Percentiles rank a stretch among this genome's conserved stretches.
phyloP scores from a whole-genome alignment of 2,797 vertebrate species.

The Neosalanx taihuensis region DNA sequence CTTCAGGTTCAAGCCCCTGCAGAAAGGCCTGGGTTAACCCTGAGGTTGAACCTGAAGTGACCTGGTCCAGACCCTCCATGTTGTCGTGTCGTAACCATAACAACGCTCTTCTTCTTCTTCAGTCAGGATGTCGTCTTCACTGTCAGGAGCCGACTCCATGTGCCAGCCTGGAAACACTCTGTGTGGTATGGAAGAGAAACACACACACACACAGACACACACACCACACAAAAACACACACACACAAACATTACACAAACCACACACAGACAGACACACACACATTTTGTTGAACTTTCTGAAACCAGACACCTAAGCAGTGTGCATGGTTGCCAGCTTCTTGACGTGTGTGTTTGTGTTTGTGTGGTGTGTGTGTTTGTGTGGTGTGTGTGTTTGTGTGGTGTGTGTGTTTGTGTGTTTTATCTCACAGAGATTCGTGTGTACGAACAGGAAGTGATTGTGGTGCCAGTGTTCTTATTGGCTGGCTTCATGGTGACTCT shows the following conservation, averaged over 20 bases:
- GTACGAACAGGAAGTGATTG: slow-evolving; percentile 85
- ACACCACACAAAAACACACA: neutral
- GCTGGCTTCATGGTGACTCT: slow-evolving; percentile 77
- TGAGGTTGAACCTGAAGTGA: no score
- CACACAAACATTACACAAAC: neutral
- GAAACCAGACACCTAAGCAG: neutral
- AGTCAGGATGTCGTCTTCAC: slow-evolving; percentile 69
- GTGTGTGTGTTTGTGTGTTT: no score
- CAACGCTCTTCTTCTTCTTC: slow-evolving; percentile 9
- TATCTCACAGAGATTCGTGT: slow-evolving; percentile 64
- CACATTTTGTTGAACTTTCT: neutral
- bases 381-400: no score
- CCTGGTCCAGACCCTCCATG: no score
- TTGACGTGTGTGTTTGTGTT: neutral
- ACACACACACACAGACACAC: neutral
- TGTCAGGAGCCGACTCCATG: slow-evolving; percentile 34
- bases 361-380: neutral
- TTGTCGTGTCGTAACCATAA: neutral
- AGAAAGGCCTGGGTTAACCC: no score
- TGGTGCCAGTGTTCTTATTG: slow-evolving; percentile 84
- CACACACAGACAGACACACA: neutral
- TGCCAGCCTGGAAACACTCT: slow-evolving; percentile 64
- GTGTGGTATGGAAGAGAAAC: slow-evolving; percentile 58
- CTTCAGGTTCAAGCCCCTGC: no score
- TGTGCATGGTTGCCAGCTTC: neutral